phyloP scores from a whole-genome alignment of 2,797 vertebrate genomes.

The Psittacula echo region DNA sequence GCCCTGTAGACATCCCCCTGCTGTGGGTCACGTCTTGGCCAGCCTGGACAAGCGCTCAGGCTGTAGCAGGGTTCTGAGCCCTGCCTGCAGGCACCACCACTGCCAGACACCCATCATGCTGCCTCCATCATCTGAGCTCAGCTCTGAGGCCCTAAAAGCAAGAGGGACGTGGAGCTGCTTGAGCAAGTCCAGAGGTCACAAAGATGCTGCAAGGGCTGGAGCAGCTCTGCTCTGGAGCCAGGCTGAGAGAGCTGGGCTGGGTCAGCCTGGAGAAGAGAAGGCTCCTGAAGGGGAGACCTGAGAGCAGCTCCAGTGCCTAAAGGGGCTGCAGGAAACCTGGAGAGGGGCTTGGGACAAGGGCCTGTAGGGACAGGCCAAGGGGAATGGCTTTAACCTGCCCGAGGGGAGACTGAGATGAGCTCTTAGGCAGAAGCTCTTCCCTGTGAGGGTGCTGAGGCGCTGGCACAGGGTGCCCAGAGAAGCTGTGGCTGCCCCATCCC shows the following conservation, averaged over 20 bases:
- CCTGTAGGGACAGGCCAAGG: no score
- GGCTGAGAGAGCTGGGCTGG: background rate
- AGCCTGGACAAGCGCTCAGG: rapidly evolving
- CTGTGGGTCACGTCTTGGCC: rapidly evolving
- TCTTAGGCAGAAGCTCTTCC: no score
- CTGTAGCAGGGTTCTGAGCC: background rate
- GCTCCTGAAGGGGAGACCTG: no score
- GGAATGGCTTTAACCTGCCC: no score
- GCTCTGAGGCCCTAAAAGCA: background rate
- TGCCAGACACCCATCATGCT: background rate
- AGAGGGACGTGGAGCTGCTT: background rate
- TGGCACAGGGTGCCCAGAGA: no score
- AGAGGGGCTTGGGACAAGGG: no score
- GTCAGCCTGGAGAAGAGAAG: background rate
- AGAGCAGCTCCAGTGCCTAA: no score
- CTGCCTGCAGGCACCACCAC: no score
- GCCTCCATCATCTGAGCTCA: background rate
- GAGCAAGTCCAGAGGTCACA: background rate
- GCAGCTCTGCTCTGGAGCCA: background rate
- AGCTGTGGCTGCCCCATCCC: no score
- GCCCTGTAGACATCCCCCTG: background rate
- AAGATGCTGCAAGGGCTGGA: background rate
- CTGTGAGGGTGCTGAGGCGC: no score
- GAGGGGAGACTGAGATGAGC: no score
- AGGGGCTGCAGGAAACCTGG: no score